Percentiles rank a stretch among this genome's conserved stretches.
Evolutionary conservation across 2,797 vertebrate genomes (phyloP).

Genomic region (Sebastes minor): DNA sequence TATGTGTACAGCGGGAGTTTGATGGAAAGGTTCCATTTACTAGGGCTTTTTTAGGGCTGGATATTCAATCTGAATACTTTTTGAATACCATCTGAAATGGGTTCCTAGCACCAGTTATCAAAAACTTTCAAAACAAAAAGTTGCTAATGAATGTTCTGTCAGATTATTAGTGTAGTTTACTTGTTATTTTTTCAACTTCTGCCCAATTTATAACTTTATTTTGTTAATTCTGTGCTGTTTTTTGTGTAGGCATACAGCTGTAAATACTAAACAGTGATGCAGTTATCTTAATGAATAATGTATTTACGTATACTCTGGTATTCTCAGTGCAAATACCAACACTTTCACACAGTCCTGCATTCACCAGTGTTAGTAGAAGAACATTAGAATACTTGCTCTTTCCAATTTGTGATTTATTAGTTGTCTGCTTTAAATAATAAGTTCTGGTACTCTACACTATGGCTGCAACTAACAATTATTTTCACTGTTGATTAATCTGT

Average conservation of each 20-base stretch:
- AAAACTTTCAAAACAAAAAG: not conserved
- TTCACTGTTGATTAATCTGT: no score
- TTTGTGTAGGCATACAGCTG: not conserved
- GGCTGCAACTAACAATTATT: no score
- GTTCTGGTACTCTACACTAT: not conserved
- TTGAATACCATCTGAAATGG: not conserved
- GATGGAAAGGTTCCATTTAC: not conserved
- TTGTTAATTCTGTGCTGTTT: not conserved
- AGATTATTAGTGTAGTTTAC: not conserved
- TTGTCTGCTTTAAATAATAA: slow-evolving; percentile 12
- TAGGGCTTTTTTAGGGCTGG: not conserved
- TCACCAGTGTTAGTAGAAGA: not conserved
- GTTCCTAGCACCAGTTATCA: not conserved
- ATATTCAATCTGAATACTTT: not conserved
- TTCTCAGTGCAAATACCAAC: not conserved
- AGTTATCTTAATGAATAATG: not conserved
- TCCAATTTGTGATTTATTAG: not conserved
- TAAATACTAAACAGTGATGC: not conserved
- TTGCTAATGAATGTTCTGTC: not conserved
- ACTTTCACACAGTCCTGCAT: not conserved
- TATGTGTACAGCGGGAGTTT: not conserved
- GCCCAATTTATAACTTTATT: not conserved
- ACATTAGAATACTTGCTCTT: not conserved
- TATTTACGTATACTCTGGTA: not conserved
- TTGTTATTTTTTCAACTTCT: not conserved